These are phyloP conservation scores for Drosophila sechellia DNA, from an alignment of 1,140 invertebrate genomes.

Conservation along the genomic window DNA sequence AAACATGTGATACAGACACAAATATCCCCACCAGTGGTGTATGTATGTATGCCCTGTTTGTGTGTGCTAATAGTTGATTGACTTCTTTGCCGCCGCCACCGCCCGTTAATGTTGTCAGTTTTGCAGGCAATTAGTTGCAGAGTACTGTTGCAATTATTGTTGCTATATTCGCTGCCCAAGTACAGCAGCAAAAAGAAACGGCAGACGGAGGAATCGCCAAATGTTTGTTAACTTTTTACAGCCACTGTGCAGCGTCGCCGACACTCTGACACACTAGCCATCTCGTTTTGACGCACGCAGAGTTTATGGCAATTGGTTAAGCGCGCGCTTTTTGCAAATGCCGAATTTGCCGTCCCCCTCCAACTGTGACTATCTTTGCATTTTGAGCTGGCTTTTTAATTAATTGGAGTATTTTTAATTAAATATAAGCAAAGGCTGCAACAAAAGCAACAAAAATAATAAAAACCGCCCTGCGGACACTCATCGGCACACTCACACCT, in stretches of 20 bases:
- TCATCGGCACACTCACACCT: constrained; percentile 34
- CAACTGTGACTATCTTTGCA: constrained; percentile 27
- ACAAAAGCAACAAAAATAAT: constrained; percentile 55
- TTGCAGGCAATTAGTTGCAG: constrained; percentile 50
- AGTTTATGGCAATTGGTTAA: constrained; percentile 31
- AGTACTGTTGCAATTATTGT: constrained; percentile 48
- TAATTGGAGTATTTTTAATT: constrained; percentile 77
- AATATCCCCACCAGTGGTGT: constrained; percentile 31
- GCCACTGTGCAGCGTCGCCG: constrained; percentile 50
- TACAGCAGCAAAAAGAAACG: constrained; percentile 18
- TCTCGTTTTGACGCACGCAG: constrained; percentile 71
- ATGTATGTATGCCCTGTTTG: constrained; percentile 2
- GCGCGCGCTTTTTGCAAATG: constrained; percentile 68
- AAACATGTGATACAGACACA: constrained; percentile 84
- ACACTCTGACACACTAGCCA: constrained; percentile 54
- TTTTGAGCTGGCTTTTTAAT: constrained; percentile 63
- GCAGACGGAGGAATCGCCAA: neutral
- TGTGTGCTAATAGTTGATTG: constrained; percentile 77
- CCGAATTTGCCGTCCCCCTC: constrained; percentile 23
- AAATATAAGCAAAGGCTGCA: constrained; percentile 56
- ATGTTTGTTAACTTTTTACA: constrained; percentile 51
- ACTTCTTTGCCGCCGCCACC: constrained; percentile 62
- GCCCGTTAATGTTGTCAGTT: constrained; percentile 56
- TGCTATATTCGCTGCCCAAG: constrained; percentile 2
- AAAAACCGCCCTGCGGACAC: constrained; percentile 41